Evolutionary conservation across 2,888 invertebrate genomes (phyloP).

Genomic region (Terebella lapidaria): DNA sequence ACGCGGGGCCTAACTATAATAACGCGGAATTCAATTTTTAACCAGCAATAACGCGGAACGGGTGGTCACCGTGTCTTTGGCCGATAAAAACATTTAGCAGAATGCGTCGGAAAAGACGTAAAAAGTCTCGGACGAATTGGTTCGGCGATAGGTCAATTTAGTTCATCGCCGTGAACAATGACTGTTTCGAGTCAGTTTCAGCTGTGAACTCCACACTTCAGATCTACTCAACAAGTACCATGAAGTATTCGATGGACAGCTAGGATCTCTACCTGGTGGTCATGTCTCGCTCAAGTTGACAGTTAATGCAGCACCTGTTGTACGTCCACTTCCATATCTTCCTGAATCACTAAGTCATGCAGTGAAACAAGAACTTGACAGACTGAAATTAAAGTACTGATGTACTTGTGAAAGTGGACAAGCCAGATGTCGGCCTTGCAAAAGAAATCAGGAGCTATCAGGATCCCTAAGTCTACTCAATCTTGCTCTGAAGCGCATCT

Average conservation of each 20-base stretch:
- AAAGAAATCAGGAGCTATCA: slow-evolving; percentile 8
- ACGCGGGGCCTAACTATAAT: too few relatives aligned
- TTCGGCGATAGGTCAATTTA: slow-evolving; percentile 6
- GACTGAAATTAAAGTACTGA: not conserved
- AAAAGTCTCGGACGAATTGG: too few relatives aligned
- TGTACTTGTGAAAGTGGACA: slow-evolving; percentile 5
- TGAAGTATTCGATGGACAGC: slow-evolving; percentile 5
- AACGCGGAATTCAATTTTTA: too few relatives aligned
- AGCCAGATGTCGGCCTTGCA: slow-evolving; percentile 7
- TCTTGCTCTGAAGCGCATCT: slow-evolving; percentile 6
- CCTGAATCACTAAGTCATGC: slow-evolving; percentile 1
- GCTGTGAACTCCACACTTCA: not conserved
- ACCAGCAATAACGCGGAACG: too few relatives aligned
- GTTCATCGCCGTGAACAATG: slow-evolving; percentile 12
- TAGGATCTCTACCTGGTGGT: slow-evolving; percentile 8
- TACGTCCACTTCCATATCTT: not conserved
- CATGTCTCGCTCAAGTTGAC: slow-evolving; percentile 1
- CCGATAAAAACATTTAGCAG: too few relatives aligned
- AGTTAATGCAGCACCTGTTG: not conserved
- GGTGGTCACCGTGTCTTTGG: too few relatives aligned
- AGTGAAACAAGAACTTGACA: slow-evolving; percentile 4
- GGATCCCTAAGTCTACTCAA: slow-evolving; percentile 11
- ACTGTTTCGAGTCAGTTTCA: slow-evolving; percentile 4
- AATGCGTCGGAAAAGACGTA: too few relatives aligned
- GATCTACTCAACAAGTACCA: not conserved